Base-by-base conservation (phyloP, 2,797 vertebrate species). In the Phaenicophaeus curvirostris region DNA sequence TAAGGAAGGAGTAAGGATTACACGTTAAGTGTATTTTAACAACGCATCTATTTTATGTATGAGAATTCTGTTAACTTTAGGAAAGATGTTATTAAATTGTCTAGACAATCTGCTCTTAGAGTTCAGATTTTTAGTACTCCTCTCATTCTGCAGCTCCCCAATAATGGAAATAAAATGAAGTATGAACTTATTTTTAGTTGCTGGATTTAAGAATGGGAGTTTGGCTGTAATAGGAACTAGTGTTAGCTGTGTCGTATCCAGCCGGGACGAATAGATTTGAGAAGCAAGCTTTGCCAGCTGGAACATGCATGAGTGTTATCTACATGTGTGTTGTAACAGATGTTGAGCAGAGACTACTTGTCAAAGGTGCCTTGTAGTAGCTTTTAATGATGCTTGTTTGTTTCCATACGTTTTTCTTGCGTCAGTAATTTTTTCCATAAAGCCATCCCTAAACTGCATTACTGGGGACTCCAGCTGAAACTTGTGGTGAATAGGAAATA, bases 401-500 rank as follows among this genome's bases (percentile, higher is more conserved):
- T 77, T 96, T 96, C 94, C 74, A 85, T 95, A 83, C 93, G 66
- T 97, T 96, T 96, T 97, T 97, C 95, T 96, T 95, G 93, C 94
- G 83, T 97, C 93, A 68, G 96, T 90, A 86, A 88, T 54, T 95
- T 96, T 96, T 98, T 98, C 97, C 97, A 95, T 98, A 96, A 96
- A 98, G 91, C 92, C 91, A 97, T 95, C 98, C 97, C 76, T 96
- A 96, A 81, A 87, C 73, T 94, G 90, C 87, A 90, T 97, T 98
- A 97, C 62, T 94, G 89, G 97, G 97, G 95, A 97, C 95, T 98
- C 97, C 95, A 73, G 92, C 96, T 97, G 94, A 97, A 97, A 87
- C 95, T 96, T 96, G 97, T 94, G 97, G 96, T 96, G 94, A 96
- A 95, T 96, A 97, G 97, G 95, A 98, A 98, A 97, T 97, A 97